phyloP scores from a whole-genome alignment of 2,113 vertebrate species.

The Lagenorhynchus albirostris region DNA sequence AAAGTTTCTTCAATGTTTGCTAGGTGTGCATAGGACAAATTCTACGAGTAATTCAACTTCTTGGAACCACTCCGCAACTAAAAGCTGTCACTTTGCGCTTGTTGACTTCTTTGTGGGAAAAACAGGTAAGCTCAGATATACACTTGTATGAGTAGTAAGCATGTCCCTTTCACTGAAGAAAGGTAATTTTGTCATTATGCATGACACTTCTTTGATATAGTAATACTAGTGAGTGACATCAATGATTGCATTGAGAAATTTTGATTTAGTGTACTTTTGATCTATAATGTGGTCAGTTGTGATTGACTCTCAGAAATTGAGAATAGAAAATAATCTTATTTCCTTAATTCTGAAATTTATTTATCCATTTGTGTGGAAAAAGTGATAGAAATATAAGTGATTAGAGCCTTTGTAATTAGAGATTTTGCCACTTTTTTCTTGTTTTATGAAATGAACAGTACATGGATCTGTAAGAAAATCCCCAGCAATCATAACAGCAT shows the following conservation, averaged over 20 bases:
- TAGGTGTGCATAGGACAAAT: slow-evolving; percentile 93
- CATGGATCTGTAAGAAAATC: slow-evolving; percentile 30
- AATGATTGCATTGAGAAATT: neutral
- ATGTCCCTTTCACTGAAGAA: neutral
- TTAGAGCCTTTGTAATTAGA: slow-evolving; percentile 38
- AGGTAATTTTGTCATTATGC: neutral
- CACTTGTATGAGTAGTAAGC: neutral
- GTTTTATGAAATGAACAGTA: slow-evolving; percentile 39
- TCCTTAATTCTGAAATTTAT: slow-evolving; percentile 33
- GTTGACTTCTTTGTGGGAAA: slow-evolving; percentile 93
- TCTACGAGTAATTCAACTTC: slow-evolving; percentile 87
- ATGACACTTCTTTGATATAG: neutral
- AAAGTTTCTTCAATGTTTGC: slow-evolving; percentile 33
- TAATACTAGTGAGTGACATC: neutral
- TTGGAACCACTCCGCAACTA: slow-evolving; percentile 88
- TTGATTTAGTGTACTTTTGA: neutral
- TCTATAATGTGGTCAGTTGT: neutral
- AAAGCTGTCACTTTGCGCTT: slow-evolving; percentile 89
- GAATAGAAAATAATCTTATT: slow-evolving; percentile 22
- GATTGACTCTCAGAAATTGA: slow-evolving; percentile 21
- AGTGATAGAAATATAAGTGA: slow-evolving; percentile 43
- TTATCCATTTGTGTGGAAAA: slow-evolving; percentile 10
- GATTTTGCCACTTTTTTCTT: slow-evolving; percentile 2
- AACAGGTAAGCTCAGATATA: slow-evolving; percentile 85
- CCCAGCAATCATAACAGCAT: neutral